Conservation (phyloP, 2,797 vertebrate genomes). For the Erethizon dorsatum region DNA sequence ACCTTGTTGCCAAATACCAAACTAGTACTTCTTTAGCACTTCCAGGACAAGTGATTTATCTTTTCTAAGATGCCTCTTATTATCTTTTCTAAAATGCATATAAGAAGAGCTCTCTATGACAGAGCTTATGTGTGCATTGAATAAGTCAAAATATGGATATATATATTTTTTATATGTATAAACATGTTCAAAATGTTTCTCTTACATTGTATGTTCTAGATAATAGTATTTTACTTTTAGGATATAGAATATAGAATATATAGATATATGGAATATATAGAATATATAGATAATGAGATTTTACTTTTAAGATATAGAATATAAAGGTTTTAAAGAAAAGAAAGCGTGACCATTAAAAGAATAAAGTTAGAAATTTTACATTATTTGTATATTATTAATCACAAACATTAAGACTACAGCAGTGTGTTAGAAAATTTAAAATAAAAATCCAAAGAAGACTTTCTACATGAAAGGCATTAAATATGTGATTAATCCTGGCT, state of each 20-base stretch:
- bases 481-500: not conserved
- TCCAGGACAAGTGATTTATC: not conserved
- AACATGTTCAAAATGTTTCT: not conserved
- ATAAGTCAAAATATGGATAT: not conserved
- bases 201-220: not conserved
- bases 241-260: not conserved
- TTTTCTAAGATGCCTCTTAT: not conserved
- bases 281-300: not conserved
- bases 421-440: slow-evolving; percentile 46
- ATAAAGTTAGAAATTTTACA: not conserved
- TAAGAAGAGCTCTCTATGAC: not conserved
- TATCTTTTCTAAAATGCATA: not conserved
- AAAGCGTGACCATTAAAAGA: not conserved
- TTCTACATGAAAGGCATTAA: slow-evolving; percentile 41
- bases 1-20: not conserved
- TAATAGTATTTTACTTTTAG: not conserved
- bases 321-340: not conserved
- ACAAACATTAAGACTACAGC: not conserved
- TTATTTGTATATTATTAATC: slow-evolving; percentile 10
- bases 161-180: not conserved
- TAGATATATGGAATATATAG: too few relatives aligned
- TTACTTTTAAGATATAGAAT: not conserved
- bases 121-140: not conserved
- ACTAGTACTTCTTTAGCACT: not conserved
- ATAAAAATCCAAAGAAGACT: not conserved